Conservation (phyloP, 2,797 vertebrate genomes). For the Sebastes nivosus region DNA sequence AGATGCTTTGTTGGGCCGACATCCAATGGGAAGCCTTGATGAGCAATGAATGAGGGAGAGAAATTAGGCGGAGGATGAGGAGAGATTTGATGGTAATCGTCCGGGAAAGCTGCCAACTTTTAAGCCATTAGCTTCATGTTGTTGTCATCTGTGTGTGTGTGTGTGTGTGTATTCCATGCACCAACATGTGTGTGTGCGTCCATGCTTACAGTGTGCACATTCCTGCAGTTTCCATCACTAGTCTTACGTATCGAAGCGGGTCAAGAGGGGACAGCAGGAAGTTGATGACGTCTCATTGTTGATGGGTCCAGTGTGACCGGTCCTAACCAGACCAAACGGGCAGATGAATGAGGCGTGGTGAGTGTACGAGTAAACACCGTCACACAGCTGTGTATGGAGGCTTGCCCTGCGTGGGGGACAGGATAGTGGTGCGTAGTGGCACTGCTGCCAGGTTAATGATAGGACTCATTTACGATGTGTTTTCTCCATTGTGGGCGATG, state of each 20-base stretch:
- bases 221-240: constrained; percentile 11
- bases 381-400: constrained; percentile 6
- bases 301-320: constrained; percentile 11
- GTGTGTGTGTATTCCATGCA: neutral
- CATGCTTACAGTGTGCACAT: neutral
- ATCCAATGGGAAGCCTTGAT: too few relatives aligned
- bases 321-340: neutral
- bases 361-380: constrained; percentile 17
- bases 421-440: constrained; percentile 3
- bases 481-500: neutral
- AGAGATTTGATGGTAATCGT: constrained; percentile 39
- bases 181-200: neutral
- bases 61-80: constrained; percentile 6
- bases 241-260: neutral
- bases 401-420: neutral
- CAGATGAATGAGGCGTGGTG: neutral
- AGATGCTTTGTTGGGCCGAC: too few relatives aligned
- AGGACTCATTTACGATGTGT: constrained; percentile 26
- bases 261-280: neutral
- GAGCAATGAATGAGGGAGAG: neutral
- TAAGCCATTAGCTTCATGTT: constrained; percentile 42
- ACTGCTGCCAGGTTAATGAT: constrained; percentile 17
- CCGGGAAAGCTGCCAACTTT: constrained; percentile 39
- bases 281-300: constrained; percentile 20
- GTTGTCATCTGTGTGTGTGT: constrained; percentile 12